Evolutionary conservation across 2,113 vertebrate species (phyloP).

Genomic region (Sclerurus mexicanus): DNA sequence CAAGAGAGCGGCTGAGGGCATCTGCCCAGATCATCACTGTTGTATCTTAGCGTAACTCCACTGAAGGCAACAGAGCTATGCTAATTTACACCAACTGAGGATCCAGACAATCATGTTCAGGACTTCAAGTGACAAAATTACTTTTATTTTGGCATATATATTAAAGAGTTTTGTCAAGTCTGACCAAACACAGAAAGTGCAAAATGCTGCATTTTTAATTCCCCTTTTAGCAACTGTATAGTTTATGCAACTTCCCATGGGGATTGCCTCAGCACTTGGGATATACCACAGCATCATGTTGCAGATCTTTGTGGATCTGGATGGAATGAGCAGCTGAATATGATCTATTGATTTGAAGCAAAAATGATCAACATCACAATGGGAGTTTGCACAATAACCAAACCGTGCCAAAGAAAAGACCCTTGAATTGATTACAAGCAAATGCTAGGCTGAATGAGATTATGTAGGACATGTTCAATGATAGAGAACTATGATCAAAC

Average conservation of each 20-base stretch:
- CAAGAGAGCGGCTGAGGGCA: conserved; percentile 61
- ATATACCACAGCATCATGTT: conserved; percentile 70
- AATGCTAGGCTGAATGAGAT: conserved; percentile 56
- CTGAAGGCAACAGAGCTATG: conserved; percentile 30
- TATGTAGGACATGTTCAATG: conserved; percentile 39
- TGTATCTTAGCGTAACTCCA: conserved; percentile 49
- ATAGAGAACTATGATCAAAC: conserved; percentile 47
- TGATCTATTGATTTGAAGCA: conserved; percentile 51
- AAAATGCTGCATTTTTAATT: conserved; percentile 15
- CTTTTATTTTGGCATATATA: neutral
- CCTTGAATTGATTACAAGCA: conserved; percentile 35
- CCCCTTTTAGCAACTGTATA: conserved; percentile 11
- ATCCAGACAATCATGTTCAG: neutral
- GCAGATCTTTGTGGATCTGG: conserved; percentile 67
- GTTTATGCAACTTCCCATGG: conserved; percentile 54
- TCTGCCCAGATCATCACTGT: conserved; percentile 48
- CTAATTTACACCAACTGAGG: conserved; percentile 58
- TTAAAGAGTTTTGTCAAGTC: conserved; percentile 53
- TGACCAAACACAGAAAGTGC: conserved; percentile 57
- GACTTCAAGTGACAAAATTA: conserved; percentile 1
- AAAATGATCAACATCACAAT: conserved; percentile 63
- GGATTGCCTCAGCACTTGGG: conserved; percentile 64
- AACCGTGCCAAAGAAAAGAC: conserved; percentile 58
- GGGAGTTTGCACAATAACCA: conserved; percentile 41
- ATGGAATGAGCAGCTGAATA: conserved; percentile 61